Conservation (phyloP, 2,113 vertebrate species). For the Chloebia gouldiae region DNA sequence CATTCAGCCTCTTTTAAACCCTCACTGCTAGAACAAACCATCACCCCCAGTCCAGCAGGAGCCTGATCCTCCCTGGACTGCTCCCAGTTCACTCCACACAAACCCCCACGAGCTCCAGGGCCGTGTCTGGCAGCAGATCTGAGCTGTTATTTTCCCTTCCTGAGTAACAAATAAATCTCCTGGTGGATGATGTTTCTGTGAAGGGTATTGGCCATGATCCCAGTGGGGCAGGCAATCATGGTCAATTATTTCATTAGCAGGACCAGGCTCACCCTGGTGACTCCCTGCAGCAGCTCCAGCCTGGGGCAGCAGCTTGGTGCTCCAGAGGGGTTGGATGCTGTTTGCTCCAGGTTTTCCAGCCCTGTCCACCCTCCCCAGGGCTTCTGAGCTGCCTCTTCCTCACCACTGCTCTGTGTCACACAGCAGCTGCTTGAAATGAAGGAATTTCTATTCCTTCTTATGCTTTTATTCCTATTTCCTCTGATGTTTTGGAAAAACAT, state of each 20-base stretch:
- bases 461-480: neutral
- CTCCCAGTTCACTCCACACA: neutral
- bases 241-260: neutral
- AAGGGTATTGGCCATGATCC: neutral
- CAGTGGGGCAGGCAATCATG: neutral
- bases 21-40: neutral
- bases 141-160: neutral
- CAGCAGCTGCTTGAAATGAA: neutral
- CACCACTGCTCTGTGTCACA: neutral
- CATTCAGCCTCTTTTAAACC: neutral
- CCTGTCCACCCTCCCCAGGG: too few relatives aligned
- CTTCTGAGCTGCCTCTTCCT: neutral
- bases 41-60: neutral
- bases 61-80: neutral
- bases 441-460: neutral
- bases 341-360: neutral
- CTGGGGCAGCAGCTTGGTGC: neutral
- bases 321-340: neutral
- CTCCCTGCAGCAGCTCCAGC: accelerated
- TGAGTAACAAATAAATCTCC: neutral
- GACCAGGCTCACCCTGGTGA: accelerated
- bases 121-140: neutral
- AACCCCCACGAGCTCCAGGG: neutral
- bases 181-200: neutral
- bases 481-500: neutral